A percentile compares a stretch with the other conserved stretches of the same genome.
Conservation (phyloP, 2,888 invertebrate genomes). For the Luperina testacea region DNA sequence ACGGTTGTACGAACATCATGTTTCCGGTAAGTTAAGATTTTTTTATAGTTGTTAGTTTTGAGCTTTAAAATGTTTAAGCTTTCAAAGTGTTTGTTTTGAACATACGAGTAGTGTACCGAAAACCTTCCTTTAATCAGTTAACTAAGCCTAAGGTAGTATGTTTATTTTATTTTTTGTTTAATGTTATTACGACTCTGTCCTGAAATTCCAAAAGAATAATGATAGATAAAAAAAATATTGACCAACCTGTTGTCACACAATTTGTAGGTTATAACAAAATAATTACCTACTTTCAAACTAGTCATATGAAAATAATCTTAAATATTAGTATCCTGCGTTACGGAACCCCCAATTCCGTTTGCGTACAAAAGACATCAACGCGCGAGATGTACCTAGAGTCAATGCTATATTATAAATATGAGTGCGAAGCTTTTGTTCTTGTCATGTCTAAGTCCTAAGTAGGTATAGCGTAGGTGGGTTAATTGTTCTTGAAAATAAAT, state of each 20-base stretch:
- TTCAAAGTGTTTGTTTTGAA: not conserved
- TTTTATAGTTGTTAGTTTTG: not conserved
- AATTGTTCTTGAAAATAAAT: not conserved
- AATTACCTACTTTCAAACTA: not conserved
- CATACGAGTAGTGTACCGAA: not conserved
- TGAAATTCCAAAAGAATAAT: not conserved
- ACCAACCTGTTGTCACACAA: not conserved
- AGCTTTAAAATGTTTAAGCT: not conserved
- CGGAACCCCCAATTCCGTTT: not conserved
- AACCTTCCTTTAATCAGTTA: no score
- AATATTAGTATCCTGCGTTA: slow-evolving; percentile 14
- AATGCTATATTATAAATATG: not conserved
- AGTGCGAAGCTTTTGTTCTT: not conserved
- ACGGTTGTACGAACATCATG: slow-evolving; percentile 52
- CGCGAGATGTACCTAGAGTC: slow-evolving; percentile 27
- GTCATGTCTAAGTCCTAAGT: not conserved
- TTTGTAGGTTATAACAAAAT: not conserved
- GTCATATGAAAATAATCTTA: not conserved
- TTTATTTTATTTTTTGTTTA: not conserved
- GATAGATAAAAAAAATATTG: no score
- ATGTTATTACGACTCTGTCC: slow-evolving; percentile 1
- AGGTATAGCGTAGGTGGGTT: not conserved
- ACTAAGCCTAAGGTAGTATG: not conserved
- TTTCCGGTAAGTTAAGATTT: slow-evolving; percentile 52
- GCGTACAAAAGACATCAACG: slow-evolving; percentile 71